Evolutionary conservation across 2,888 invertebrate species (phyloP).

Genomic region (Koerneria pararmatus): DNA sequence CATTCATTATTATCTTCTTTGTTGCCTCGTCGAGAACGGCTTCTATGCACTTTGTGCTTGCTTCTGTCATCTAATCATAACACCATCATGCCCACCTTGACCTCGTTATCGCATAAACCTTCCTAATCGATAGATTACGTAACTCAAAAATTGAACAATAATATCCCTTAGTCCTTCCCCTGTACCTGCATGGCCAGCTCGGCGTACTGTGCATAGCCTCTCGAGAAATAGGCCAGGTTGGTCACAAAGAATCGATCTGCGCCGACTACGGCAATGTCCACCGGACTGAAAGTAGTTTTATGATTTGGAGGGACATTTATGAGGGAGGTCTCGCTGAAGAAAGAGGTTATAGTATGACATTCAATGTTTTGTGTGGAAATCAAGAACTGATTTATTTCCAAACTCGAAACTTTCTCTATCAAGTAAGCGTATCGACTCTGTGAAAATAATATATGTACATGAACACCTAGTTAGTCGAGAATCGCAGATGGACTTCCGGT

Average conservation of each 20-base stretch:
- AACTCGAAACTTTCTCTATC: too few relatives aligned
- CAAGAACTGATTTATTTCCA: too few relatives aligned
- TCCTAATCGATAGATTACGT: too few relatives aligned
- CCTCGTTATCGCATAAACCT: too few relatives aligned
- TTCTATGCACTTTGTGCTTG: slow-evolving; percentile 19
- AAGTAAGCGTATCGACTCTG: too few relatives aligned
- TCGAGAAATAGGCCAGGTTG: slow-evolving; percentile 40
- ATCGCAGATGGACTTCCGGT: slow-evolving; percentile 44
- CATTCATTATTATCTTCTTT: too few relatives aligned
- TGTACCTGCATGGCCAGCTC: slow-evolving; percentile 33
- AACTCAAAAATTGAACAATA: slow-evolving; percentile 1
- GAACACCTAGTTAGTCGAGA: slow-evolving; percentile 29
- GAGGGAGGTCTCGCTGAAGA: slow-evolving; percentile 9
- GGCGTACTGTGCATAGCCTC: slow-evolving; percentile 28
- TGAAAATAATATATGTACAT: slow-evolving; percentile 4
- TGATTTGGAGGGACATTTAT: too few relatives aligned
- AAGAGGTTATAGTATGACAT: not conserved
- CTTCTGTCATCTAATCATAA: not conserved
- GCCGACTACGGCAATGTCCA: slow-evolving; percentile 46
- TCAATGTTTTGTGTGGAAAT: too few relatives aligned
- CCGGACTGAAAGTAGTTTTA: slow-evolving; percentile 34
- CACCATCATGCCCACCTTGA: too few relatives aligned
- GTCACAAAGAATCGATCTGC: slow-evolving; percentile 51
- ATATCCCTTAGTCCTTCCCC: slow-evolving; percentile 25
- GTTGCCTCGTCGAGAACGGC: not conserved